A percentile compares a stretch with the other conserved stretches of the same genome.
phyloP scores from a whole-genome alignment of 1,140 invertebrate genomes.

The Drosophila carrolli region DNA sequence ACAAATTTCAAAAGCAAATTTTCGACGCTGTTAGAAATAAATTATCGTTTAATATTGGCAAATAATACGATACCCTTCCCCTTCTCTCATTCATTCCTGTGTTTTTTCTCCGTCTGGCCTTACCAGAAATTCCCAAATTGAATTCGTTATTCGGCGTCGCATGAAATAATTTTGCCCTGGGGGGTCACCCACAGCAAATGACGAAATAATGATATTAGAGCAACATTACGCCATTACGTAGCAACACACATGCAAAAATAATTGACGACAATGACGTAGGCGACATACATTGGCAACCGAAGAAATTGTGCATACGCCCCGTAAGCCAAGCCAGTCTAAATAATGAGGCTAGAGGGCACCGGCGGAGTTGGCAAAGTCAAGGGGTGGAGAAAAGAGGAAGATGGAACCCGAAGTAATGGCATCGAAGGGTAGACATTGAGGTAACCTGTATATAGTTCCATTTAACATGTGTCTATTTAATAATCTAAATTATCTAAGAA shows the following conservation, averaged over 20 bases:
- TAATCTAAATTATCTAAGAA: not conserved
- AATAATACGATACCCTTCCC: slow-evolving; percentile 59
- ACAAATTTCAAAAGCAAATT: slow-evolving; percentile 74
- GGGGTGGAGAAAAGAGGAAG: not conserved
- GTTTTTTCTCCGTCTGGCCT: slow-evolving; percentile 12
- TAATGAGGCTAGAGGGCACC: slow-evolving; percentile 40
- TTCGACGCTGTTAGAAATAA: slow-evolving; percentile 62
- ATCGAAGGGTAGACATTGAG: not conserved
- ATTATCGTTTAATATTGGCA: slow-evolving; percentile 82
- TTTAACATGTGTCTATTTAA: not conserved
- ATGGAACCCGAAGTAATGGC: not conserved
- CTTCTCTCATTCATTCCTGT: slow-evolving; percentile 4
- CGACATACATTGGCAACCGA: slow-evolving; percentile 16
- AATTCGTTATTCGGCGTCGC: slow-evolving; percentile 68
- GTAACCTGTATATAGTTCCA: not conserved
- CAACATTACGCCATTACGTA: slow-evolving; percentile 66
- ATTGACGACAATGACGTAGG: slow-evolving; percentile 50
- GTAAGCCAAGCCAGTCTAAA: slow-evolving; percentile 39
- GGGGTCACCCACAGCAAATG: slow-evolving; percentile 47
- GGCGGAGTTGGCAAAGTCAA: slow-evolving; percentile 3
- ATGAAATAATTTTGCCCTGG: slow-evolving; percentile 46
- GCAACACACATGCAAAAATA: slow-evolving; percentile 47
- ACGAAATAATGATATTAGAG: slow-evolving; percentile 76
- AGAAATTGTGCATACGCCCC: slow-evolving; percentile 54
- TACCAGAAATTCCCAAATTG: slow-evolving; percentile 54